Evolutionary conservation across 1,140 invertebrate genomes (phyloP).

Genomic region (Hyles vespertilio): DNA sequence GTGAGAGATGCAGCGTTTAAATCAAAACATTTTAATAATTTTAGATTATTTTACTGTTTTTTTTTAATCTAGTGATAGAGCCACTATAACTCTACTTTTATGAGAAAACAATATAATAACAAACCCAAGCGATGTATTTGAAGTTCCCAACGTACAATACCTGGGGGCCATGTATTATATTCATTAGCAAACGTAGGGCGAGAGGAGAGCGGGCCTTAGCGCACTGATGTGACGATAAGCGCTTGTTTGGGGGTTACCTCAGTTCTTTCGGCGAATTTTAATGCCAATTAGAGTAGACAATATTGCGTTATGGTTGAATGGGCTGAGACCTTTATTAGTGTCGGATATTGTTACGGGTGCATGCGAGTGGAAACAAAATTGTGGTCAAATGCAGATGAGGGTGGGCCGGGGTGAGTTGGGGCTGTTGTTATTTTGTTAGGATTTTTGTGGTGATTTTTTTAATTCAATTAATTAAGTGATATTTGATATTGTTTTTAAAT

Average conservation of each 20-base stretch:
- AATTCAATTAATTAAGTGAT: background rate
- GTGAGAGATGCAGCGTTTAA: no score
- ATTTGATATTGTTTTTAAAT: background rate
- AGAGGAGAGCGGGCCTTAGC: conserved; percentile 34
- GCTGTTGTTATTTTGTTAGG: background rate
- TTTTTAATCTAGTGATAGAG: background rate
- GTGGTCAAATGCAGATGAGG: conserved; percentile 2
- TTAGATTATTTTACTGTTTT: background rate
- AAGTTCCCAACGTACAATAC: conserved; percentile 35
- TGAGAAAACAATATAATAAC: no score
- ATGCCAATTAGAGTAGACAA: conserved; percentile 70
- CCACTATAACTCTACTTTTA: no score
- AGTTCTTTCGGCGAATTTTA: conserved; percentile 61
- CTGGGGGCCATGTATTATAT: conserved; percentile 49
- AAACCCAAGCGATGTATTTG: conserved; percentile 12
- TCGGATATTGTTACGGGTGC: conserved; percentile 64
- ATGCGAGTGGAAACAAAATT: conserved; percentile 19
- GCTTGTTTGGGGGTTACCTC: conserved; percentile 62
- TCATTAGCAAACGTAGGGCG: conserved; percentile 43
- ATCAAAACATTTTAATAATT: no score
- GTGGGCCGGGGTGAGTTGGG: conserved; percentile 11
- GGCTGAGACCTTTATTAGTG: conserved; percentile 68
- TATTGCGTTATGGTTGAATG: conserved; percentile 53
- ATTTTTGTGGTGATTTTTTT: background rate
- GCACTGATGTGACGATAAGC: conserved; percentile 64